Base-by-base conservation (phyloP, 2,888 invertebrate genomes). In the Venustoraphidia nigricollis region DNA sequence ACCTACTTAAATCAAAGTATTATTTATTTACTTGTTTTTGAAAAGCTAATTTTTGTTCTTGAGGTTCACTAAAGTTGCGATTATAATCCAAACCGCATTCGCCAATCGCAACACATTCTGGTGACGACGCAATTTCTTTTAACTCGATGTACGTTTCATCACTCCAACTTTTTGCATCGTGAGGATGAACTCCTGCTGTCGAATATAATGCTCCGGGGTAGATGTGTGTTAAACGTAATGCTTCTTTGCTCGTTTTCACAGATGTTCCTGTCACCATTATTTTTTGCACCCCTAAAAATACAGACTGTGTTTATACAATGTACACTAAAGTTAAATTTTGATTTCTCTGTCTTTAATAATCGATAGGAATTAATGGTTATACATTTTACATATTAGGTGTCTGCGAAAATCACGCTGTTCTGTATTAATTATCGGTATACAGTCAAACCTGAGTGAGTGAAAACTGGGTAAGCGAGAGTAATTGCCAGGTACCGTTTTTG, bases 81-180 rank as follows among this genome's bases (percentile, higher is more conserved):
- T 87, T 91, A 66, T 89, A 94, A 71, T 95, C 94, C 55, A 95
- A 75, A 36, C 94, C 94, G 66, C 94, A 94, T 66, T 93, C 93
- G 14, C 94, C 94, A 39, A 94, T 77, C 3, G 93, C 93, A 35
- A 94, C 93, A 66, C 93, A 93, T 69, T 93, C 91, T 3, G 82
- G 81, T 60, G 88, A 89, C 46, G 73, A 72, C 13, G 88, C 86
- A 54, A 88, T 78, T 53, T 76, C 76, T 59, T 76, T 75, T 49
- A 92, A 69, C 60, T 88, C 87, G 40, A 77, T 73, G 91, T 92
- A 93, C 50, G 76, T 76, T 57, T 82, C 81, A 52, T 81, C 81
- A 43, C 78, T 72, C 69, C 81, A 82, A 3, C 88, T 86, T 68
- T 91, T 92, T 1, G 92, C 91, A 70, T 93, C 93, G 66, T 92